Evolutionary conservation across 2,797 vertebrate genomes (phyloP).

Genomic region (Lepus oiostolus): DNA sequence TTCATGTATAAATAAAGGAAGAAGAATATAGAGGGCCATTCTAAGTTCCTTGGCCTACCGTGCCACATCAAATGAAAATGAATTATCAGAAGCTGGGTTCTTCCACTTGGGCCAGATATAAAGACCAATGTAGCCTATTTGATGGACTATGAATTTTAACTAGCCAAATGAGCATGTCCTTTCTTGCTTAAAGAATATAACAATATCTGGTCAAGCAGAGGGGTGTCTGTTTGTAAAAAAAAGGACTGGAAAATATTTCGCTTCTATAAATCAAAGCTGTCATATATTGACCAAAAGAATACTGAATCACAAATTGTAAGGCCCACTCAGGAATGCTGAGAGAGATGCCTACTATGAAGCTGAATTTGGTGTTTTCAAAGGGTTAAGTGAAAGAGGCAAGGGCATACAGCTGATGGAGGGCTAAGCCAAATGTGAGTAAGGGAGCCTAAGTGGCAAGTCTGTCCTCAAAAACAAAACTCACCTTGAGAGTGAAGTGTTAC

Average conservation of each 20-base stretch:
- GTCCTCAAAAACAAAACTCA: neutral
- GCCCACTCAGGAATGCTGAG: neutral
- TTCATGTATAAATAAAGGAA: neutral
- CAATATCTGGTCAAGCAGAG: neutral
- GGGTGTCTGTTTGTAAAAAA: neutral
- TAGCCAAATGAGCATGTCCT: neutral
- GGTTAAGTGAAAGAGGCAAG: neutral
- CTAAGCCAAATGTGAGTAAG: too few species aligned
- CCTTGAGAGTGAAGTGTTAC: neutral
- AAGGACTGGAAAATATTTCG: neutral
- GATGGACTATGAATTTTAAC: neutral
- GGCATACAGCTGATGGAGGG: fast-evolving
- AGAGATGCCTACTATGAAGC: neutral
- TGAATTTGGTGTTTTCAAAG: neutral
- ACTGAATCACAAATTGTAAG: neutral
- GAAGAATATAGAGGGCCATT: neutral
- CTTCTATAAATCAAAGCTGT: neutral
- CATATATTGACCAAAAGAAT: neutral
- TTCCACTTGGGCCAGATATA: too few species aligned
- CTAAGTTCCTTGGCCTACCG: neutral
- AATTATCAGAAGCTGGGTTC: neutral
- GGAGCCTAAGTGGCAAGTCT: neutral
- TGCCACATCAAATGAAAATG: neutral
- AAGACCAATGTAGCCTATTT: neutral
- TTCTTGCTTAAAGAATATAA: neutral